phyloP scores from a whole-genome alignment of 92 coral and sea anemone species.

The Siderastrea siderea region DNA sequence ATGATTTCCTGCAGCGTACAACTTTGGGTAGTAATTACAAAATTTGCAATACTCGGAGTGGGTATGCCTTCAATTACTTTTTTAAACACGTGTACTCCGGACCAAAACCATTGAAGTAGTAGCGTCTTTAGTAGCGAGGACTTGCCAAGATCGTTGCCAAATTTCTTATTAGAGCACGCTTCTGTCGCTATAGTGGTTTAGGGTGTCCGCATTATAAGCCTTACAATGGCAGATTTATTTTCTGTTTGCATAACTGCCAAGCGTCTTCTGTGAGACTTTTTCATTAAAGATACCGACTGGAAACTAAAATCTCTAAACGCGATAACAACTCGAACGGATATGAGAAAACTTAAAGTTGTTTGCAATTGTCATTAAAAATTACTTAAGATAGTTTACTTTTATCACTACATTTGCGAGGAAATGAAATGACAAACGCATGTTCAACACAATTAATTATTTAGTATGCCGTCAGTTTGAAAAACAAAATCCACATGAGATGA shows the following conservation, averaged over 20 bases:
- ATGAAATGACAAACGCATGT: neutral
- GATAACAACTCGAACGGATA: constrained; percentile 5
- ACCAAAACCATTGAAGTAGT: too few species aligned
- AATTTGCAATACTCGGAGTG: too few species aligned
- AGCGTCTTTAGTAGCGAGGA: neutral
- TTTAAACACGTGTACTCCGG: too few species aligned
- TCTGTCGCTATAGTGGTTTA: neutral
- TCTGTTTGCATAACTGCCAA: neutral
- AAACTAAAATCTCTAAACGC: neutral
- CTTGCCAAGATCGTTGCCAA: neutral
- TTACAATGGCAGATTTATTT: neutral
- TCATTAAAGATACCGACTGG: neutral
- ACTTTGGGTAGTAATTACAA: too few species aligned
- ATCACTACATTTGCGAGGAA: neutral
- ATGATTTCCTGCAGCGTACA: too few species aligned
- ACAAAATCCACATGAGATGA: too few species aligned
- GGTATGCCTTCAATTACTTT: too few species aligned
- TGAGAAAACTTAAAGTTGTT: neutral
- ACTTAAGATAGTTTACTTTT: constrained; percentile 8
- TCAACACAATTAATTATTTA: neutral
- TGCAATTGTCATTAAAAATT: neutral
- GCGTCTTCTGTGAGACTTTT: neutral
- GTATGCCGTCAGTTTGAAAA: neutral
- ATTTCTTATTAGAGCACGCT: neutral
- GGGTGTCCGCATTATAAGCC: neutral